Conservation (phyloP, 92 coral and sea anemone species). For the Chrysogorgia sp. region DNA sequence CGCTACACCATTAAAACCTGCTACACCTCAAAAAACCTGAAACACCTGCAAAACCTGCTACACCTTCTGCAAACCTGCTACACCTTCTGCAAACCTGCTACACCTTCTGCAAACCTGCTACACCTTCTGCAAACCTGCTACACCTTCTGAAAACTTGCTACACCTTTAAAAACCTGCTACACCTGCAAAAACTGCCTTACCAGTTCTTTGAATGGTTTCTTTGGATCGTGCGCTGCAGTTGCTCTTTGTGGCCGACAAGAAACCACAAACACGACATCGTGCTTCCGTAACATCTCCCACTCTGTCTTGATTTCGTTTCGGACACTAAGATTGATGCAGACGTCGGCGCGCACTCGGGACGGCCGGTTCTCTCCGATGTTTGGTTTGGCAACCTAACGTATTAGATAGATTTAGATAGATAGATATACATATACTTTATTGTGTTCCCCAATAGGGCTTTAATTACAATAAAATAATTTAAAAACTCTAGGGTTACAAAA, state of each 20-base stretch:
- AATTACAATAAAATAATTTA: neutral
- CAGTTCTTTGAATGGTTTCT: conserved; percentile 91
- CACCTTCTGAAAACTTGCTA: neutral
- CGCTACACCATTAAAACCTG: neutral
- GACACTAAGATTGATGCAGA: conserved; percentile 81
- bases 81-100: neutral
- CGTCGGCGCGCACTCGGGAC: conserved; percentile 94
- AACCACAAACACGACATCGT: conserved; percentile 87
- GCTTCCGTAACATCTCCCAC: conserved; percentile 95
- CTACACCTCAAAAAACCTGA: neutral
- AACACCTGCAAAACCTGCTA: neutral
- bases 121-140: neutral
- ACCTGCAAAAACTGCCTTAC: conserved; percentile 34
- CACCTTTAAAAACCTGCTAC: neutral
- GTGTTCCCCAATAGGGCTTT: too few relatives aligned
- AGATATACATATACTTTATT: too few relatives aligned
- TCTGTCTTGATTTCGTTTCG: conserved; percentile 81
- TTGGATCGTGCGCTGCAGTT: conserved; percentile 75
- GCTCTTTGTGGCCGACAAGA: conserved; percentile 82
- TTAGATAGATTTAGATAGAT: too few relatives aligned
- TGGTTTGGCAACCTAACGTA: conserved; percentile 85
- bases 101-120: neutral
- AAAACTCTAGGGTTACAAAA: neutral
- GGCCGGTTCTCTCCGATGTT: conserved; percentile 98
- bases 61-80: neutral